A percentile compares a stretch with the other conserved stretches of the same genome.
phyloP scores from a whole-genome alignment of 2,797 vertebrate species.

The Meda fulgida region DNA sequence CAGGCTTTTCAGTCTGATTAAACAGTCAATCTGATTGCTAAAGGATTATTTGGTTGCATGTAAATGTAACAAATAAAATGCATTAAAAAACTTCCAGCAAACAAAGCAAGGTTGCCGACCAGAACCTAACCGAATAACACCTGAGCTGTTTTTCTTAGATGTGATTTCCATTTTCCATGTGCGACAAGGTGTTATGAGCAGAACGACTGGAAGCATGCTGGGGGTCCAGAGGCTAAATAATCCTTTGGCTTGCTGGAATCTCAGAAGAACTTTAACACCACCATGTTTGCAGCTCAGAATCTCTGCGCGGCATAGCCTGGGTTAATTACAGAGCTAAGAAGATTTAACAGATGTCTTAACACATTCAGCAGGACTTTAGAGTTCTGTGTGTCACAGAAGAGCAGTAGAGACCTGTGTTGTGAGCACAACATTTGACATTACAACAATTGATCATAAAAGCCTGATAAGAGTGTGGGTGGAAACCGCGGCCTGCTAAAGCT shows the following conservation, averaged over 20 bases:
- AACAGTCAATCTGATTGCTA: too few species aligned
- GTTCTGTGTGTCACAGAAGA: background rate
- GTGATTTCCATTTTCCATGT: background rate
- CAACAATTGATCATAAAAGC: slow-evolving; percentile 28
- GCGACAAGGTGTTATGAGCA: background rate
- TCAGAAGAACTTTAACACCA: slow-evolving; percentile 31
- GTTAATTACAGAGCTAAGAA: slow-evolving; percentile 4
- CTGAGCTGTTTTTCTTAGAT: background rate
- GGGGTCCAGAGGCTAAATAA: slow-evolving; percentile 34
- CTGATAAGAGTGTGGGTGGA: slow-evolving; percentile 28
- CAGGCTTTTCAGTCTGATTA: too few species aligned
- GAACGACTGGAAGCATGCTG: background rate
- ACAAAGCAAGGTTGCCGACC: background rate
- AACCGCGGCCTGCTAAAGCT: slow-evolving; percentile 34
- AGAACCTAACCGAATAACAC: background rate
- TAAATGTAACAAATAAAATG: background rate
- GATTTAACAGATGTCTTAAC: slow-evolving; percentile 35
- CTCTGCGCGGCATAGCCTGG: slow-evolving; percentile 16
- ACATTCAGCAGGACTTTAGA: slow-evolving; percentile 25
- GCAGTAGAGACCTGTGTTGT: background rate
- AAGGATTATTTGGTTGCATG: too few species aligned
- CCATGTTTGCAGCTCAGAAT: slow-evolving; percentile 12
- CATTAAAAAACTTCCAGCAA: background rate
- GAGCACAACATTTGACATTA: slow-evolving; percentile 20
- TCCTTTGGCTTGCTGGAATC: slow-evolving; percentile 32